Conservation (phyloP, 2,113 vertebrate genomes). For the Caretta caretta region DNA sequence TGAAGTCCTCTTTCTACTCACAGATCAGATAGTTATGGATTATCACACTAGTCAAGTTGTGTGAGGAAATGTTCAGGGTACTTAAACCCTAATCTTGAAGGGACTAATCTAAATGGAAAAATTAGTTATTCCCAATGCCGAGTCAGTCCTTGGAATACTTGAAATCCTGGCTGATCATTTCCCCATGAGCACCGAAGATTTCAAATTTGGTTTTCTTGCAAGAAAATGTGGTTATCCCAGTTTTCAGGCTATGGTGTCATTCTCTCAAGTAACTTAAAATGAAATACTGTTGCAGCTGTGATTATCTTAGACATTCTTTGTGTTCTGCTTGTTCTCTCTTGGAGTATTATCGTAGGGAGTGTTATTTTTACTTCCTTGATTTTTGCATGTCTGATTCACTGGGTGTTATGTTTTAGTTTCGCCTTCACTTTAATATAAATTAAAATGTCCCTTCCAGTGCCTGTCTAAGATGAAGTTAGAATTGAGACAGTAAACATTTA, state of each 20-base stretch:
- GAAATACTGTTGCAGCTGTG: neutral
- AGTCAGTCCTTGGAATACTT: neutral
- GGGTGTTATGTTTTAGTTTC: neutral
- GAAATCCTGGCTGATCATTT: no score
- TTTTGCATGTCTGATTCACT: neutral
- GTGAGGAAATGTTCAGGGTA: neutral
- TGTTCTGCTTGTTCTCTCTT: neutral
- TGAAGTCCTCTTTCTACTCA: neutral
- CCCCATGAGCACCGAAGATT: neutral
- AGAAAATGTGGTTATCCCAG: neutral
- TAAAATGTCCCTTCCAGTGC: neutral
- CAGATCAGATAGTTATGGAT: neutral
- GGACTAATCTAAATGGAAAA: neutral
- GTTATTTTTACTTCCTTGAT: neutral
- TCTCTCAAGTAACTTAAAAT: neutral
- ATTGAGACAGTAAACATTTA: neutral
- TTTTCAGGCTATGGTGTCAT: neutral
- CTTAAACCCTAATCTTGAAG: neutral
- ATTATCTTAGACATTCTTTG: neutral
- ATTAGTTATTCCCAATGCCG: rapidly evolving
- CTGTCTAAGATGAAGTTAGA: neutral
- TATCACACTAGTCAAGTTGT: neutral
- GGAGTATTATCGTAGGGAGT: neutral
- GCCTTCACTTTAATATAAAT: neutral
- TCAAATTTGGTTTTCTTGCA: neutral